Conservation (phyloP, 2,113 vertebrate species). For the Rhea pennata region DNA sequence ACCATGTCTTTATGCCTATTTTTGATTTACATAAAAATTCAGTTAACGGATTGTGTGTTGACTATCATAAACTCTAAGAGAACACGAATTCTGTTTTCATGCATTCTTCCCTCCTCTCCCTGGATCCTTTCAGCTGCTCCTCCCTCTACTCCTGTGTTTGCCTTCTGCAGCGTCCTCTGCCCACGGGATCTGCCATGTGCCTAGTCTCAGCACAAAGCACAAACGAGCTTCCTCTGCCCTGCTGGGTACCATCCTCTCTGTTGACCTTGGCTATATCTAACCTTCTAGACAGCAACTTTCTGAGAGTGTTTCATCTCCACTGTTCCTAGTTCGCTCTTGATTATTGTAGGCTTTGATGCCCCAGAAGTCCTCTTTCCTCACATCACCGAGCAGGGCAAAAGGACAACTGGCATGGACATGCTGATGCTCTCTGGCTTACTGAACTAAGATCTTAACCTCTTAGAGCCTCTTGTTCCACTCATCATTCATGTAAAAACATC, state of each 20-base stretch:
- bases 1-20: not conserved
- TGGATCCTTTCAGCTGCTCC: not conserved
- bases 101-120: not conserved
- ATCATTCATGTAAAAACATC: accelerated
- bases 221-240: not conserved
- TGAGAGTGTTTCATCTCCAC: not conserved
- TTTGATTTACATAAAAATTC: not conserved
- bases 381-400: not conserved
- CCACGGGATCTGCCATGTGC: not conserved
- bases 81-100: not conserved
- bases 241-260: not conserved
- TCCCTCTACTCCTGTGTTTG: not conserved
- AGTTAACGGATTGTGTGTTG: not conserved
- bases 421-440: not conserved
- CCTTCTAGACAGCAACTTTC: not conserved
- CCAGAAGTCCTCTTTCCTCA: not conserved
- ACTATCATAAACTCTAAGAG: not conserved
- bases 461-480: not conserved
- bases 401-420: not conserved
- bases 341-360: not conserved
- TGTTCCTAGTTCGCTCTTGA: not conserved
- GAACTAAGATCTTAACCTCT: not conserved
- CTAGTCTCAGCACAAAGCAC: not conserved
- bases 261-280: not conserved
- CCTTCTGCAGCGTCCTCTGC: not conserved